Evolutionary conservation across 2,797 vertebrate genomes (phyloP).

Genomic region (Garrulus glandarius): DNA sequence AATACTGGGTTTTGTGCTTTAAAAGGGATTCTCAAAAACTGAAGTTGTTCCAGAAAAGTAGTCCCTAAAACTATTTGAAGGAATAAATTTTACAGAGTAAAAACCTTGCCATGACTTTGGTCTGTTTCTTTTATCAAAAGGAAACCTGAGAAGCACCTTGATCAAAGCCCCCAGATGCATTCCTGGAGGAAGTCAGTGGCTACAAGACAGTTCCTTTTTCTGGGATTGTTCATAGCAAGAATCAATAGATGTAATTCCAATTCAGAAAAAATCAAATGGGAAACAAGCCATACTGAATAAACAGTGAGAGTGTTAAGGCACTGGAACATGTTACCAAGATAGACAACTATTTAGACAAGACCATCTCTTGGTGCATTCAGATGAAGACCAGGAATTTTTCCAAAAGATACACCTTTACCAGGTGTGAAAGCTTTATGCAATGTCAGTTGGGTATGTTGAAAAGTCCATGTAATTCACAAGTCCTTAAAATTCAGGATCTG

Average conservation of each 20-base stretch:
- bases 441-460: neutral
- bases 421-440: neutral
- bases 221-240: neutral
- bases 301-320: neutral
- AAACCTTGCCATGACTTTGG: neutral
- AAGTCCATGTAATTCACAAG: neutral
- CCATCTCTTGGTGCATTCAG: neutral
- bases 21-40: neutral
- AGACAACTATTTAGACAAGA: neutral
- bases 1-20: neutral
- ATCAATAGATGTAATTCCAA: neutral
- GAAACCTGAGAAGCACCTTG: neutral
- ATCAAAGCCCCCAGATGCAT: neutral
- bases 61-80: neutral
- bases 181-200: neutral
- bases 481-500: neutral
- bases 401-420: neutral
- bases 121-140: neutral
- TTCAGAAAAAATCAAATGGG: neutral
- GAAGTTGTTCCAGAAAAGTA: neutral
- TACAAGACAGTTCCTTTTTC: neutral
- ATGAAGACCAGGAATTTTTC: neutral
- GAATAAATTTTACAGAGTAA: neutral
- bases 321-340: neutral
- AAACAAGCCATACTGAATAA: neutral